These are phyloP conservation scores for Chrosomus eos DNA, from an alignment of 2,797 vertebrate species.

Conservation along the genomic window DNA sequence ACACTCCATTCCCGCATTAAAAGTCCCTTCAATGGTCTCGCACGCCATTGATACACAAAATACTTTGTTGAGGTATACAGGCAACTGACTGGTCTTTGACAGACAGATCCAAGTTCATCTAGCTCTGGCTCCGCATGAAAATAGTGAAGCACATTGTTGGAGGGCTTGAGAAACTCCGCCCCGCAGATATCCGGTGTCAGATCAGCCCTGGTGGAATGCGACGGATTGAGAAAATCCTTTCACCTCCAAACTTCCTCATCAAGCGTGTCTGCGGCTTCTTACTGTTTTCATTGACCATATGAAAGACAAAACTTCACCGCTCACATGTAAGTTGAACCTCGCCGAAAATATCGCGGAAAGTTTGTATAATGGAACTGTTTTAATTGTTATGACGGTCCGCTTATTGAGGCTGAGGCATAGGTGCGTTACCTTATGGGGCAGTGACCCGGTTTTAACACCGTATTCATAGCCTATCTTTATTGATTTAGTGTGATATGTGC, in stretches of 20 bases:
- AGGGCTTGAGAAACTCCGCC: conserved; percentile 73
- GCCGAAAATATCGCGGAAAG: neutral
- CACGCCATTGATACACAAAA: neutral
- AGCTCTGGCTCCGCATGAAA: conserved; percentile 28
- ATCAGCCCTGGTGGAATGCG: conserved; percentile 63
- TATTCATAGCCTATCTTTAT: conserved; percentile 57
- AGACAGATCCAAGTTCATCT: neutral
- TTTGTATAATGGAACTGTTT: neutral
- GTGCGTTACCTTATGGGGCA: conserved; percentile 1
- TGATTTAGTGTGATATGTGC: conserved; percentile 45
- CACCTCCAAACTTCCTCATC: conserved; percentile 39
- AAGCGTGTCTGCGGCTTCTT: conserved; percentile 19
- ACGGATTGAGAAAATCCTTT: conserved; percentile 60
- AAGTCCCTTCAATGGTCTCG: neutral
- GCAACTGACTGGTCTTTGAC: neutral
- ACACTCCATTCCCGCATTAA: neutral
- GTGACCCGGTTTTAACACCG: conserved; percentile 64
- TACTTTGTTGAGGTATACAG: neutral
- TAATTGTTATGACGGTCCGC: neutral
- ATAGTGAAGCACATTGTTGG: conserved; percentile 62
- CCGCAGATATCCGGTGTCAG: conserved; percentile 59
- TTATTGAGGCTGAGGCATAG: neutral
- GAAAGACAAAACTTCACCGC: conserved; percentile 77
- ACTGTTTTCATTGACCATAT: conserved; percentile 55
- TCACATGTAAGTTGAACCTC: conserved; percentile 75